Evolutionary conservation across 2,113 vertebrate species (phyloP), one percentile per base, ranked within the genome.

Genomic region (Rallus limicola): DNA sequence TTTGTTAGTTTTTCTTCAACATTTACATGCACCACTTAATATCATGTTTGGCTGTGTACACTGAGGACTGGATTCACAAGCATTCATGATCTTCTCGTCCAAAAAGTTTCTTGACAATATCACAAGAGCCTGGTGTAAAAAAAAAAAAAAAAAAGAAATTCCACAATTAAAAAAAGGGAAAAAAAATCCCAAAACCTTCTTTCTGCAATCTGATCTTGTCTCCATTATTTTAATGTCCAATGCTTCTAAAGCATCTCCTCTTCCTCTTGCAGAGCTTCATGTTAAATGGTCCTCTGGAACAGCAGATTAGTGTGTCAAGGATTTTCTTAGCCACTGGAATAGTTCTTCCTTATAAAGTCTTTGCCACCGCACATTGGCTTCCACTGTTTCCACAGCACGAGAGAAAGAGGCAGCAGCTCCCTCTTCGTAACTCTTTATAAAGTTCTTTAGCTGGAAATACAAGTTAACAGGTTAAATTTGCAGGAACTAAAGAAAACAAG

Each of bases 301-400:
- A 34, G 88, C 52, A 60, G 69, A 88, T 98, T 98, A 99, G 75
- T 98, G 98, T 72, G 97, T 98, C 65, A 98, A 97, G 84, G 99
- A 98, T 98, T 99, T 99, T 89, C 98, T 98, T 82, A 99, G 97
- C 99, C 99, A 99, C 62, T 99, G 99, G 97, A 99, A 99, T 79
- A 99, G 98, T 96, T 99, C 98, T 82, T 99, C 99, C 91, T 99
- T 98, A 94, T 99, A 98, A 87, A 99, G 98, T 83, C 96, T 98
- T 97, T 99, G 99, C 99, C 99, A 99, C 88, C 97, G 98, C 59
- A 99, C 99, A 33, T 99, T 99, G 74, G 99, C 99, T 97, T 99
- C 98, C 2, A 99, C 99, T 10, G 99, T 99, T 98, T 99, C 99
- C 95, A 99, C 97, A 0, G 99, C 99, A 4, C 99, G 98, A 59